A percentile compares a stretch with the other conserved stretches of the same genome.
Evolutionary conservation across 2,113 vertebrate genomes (phyloP).

Genomic region (Eurystomus gularis): DNA sequence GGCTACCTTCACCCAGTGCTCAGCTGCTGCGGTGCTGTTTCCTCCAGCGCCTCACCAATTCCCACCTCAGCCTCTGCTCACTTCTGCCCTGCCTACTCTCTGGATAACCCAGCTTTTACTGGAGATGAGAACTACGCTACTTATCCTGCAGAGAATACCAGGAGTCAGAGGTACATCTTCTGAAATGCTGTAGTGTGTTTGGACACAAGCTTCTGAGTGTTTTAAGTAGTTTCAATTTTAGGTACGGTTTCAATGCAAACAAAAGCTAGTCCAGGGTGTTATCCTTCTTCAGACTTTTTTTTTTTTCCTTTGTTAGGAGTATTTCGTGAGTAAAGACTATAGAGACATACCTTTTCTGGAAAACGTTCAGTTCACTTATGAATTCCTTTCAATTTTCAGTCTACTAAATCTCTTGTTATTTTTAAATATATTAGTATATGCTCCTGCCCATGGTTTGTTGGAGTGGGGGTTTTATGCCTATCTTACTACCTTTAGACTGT

Average conservation of each 20-base stretch:
- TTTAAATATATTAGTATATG: neutral
- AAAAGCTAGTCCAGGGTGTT: neutral
- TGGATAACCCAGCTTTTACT: conserved; percentile 71
- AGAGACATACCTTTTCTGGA: neutral
- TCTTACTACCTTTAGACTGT: neutral
- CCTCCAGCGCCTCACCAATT: neutral
- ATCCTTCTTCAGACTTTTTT: neutral
- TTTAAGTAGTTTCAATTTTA: neutral
- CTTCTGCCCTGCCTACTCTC: conserved; percentile 68
- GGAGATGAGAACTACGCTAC: conserved; percentile 26
- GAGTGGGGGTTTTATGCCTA: neutral
- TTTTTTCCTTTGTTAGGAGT: neutral
- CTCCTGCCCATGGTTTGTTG: neutral
- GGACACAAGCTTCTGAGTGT: neutral
- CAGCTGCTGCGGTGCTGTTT: conserved; percentile 23
- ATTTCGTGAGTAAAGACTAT: neutral
- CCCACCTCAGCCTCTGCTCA: conserved; percentile 42
- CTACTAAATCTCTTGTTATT: neutral
- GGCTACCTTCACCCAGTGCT: conserved; percentile 22
- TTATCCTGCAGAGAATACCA: neutral
- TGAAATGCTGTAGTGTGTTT: neutral
- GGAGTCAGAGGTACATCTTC: conserved; percentile 67
- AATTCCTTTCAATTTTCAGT: neutral
- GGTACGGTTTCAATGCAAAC: neutral
- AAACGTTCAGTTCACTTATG: neutral